Percentiles rank a stretch among this genome's conserved stretches.
Evolutionary conservation across 2,113 vertebrate species (phyloP).

Genomic region (Austrofundulus limnaeus): DNA sequence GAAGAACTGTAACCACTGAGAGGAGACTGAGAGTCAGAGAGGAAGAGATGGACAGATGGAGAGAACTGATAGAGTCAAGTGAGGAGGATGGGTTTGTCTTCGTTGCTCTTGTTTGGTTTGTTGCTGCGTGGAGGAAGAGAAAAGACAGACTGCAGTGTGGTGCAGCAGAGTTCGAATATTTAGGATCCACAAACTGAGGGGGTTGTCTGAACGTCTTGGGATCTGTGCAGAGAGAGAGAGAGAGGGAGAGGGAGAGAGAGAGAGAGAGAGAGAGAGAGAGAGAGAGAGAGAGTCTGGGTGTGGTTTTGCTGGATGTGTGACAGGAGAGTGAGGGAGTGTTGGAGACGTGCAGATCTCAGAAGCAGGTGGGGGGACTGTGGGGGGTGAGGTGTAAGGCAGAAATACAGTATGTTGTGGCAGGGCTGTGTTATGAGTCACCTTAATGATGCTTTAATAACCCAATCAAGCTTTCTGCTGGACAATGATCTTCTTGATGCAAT

Average conservation of each 20-base stretch:
- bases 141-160: slow-evolving; percentile 42
- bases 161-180: slow-evolving; percentile 33
- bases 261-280: too few species aligned
- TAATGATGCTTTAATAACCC: slow-evolving; percentile 44
- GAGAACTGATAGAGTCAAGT: slow-evolving; percentile 4
- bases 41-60: slow-evolving; percentile 47
- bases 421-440: slow-evolving; percentile 38
- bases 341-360: slow-evolving; percentile 47
- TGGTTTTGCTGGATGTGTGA: slow-evolving; percentile 15
- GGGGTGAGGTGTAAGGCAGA: slow-evolving; percentile 38
- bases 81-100: slow-evolving; percentile 23
- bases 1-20: slow-evolving; percentile 35
- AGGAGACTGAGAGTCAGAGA: slow-evolving; percentile 33
- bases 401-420: not conserved
- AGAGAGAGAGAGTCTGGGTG: not conserved
- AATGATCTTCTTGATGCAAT: not conserved
- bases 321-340: slow-evolving; percentile 30
- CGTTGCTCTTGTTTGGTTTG: slow-evolving; percentile 49
- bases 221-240: slow-evolving; percentile 55
- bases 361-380: slow-evolving; percentile 73
- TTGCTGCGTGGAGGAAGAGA: slow-evolving; percentile 27
- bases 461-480: not conserved
- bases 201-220: slow-evolving; percentile 47
- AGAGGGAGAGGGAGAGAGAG: slow-evolving; percentile 51
- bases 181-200: slow-evolving; percentile 13